These are phyloP conservation scores for Brachionus calyciflorus DNA, from an alignment of 1,140 invertebrate species.

Conservation along the genomic window DNA sequence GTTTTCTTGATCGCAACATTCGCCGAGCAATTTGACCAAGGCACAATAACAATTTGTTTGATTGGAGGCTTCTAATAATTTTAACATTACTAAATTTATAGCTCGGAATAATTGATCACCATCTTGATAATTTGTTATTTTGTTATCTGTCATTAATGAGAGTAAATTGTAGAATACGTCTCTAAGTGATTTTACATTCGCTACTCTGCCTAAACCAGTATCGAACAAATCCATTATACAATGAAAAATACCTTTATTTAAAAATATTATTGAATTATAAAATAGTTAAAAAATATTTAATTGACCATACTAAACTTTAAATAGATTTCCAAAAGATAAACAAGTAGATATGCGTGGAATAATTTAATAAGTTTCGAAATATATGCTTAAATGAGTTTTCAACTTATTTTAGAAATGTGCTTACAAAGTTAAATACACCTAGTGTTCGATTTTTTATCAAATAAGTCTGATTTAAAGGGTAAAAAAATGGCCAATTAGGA, in stretches of 20 bases:
- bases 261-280: not conserved
- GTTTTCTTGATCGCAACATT: conserved; percentile 31
- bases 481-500: too few relatives aligned
- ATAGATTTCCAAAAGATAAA: too few relatives aligned
- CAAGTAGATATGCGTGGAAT: too few relatives aligned
- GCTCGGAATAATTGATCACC: conserved; percentile 39
- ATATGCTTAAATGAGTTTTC: too few relatives aligned
- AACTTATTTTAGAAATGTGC: too few relatives aligned
- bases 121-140: conserved; percentile 16
- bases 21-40: conserved; percentile 17
- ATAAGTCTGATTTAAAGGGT: too few relatives aligned
- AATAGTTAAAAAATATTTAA: not conserved
- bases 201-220: conserved; percentile 2
- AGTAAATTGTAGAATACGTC: conserved; percentile 4
- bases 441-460: too few relatives aligned
- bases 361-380: too few relatives aligned
- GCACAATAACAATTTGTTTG: conserved; percentile 39
- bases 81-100: conserved; percentile 44
- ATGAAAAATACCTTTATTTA: conserved; percentile 24
- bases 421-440: too few relatives aligned
- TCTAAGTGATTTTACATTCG: not conserved
- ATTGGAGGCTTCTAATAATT: conserved; percentile 41
- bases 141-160: conserved; percentile 13
- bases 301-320: too few relatives aligned
- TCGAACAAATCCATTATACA: conserved; percentile 30